Conservation (phyloP, 2,888 invertebrate genomes). For the Mycalesis mineus region DNA sequence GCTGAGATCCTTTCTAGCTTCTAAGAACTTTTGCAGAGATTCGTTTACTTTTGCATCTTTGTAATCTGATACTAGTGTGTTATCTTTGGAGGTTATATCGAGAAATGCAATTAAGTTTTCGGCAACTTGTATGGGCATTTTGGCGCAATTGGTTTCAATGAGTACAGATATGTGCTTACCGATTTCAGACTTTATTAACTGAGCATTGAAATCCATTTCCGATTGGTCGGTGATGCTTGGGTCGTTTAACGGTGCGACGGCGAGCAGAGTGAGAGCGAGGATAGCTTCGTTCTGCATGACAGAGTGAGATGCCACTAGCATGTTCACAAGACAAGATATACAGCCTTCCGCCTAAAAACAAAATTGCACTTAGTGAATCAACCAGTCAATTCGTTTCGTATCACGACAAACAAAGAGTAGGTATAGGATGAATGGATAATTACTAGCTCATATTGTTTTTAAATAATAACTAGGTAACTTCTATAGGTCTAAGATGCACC, state of each 20-base stretch:
- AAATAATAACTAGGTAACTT: too few relatives aligned
- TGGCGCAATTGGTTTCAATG: slow-evolving; percentile 66
- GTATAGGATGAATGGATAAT: too few relatives aligned
- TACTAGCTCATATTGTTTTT: too few relatives aligned
- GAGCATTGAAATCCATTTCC: slow-evolving; percentile 49
- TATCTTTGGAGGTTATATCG: slow-evolving; percentile 62
- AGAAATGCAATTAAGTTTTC: slow-evolving; percentile 72
- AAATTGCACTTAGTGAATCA: neutral
- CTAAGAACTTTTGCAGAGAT: slow-evolving; percentile 52
- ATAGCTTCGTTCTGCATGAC: slow-evolving; percentile 93
- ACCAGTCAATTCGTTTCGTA: too few relatives aligned
- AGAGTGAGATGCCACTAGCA: slow-evolving; percentile 89
- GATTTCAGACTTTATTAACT: slow-evolving; percentile 71
- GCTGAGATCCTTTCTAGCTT: slow-evolving; percentile 53
- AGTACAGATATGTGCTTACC: slow-evolving; percentile 71
- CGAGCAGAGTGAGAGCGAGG: slow-evolving; percentile 82
- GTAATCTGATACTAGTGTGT: slow-evolving; percentile 52
- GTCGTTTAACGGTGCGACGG: slow-evolving; percentile 50
- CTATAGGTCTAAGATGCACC: too few relatives aligned
- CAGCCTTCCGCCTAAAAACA: slow-evolving; percentile 81
- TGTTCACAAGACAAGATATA: slow-evolving; percentile 85
- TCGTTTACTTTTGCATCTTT: slow-evolving; percentile 55
- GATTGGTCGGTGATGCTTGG: slow-evolving; percentile 33
- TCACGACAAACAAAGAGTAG: too few relatives aligned
- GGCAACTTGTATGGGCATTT: slow-evolving; percentile 69